Percentiles rank a stretch among this genome's conserved stretches.
Conservation (phyloP, 2,113 vertebrate species). For the Cyprinodon brontotheroides region DNA sequence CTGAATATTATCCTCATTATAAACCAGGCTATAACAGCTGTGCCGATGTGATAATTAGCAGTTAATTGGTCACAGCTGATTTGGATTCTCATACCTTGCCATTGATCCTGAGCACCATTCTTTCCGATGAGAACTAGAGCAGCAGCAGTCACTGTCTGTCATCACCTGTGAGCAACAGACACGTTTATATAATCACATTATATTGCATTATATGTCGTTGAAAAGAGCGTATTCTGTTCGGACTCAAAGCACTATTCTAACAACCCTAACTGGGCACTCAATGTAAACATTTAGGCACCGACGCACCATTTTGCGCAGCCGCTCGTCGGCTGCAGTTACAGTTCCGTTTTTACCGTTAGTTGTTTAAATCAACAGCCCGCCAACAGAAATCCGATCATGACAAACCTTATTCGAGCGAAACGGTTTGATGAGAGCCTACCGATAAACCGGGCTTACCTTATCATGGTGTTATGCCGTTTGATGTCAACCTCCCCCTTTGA, state of each 20-base stretch:
- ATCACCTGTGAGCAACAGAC: constrained; percentile 45
- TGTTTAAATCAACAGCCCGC: not conserved
- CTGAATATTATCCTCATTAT: not conserved
- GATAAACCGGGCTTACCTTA: constrained; percentile 32
- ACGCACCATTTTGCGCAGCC: constrained; percentile 18
- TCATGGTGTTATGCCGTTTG: constrained; percentile 10
- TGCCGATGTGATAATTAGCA: not conserved
- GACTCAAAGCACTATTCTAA: not conserved
- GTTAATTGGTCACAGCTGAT: not conserved
- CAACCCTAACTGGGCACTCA: not conserved
- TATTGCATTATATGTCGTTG: not conserved
- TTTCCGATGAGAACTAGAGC: constrained; percentile 49
- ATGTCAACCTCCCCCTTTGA: not conserved
- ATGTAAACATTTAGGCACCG: not conserved
- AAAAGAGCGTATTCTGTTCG: not conserved
- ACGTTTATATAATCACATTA: not conserved
- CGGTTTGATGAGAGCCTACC: rapidly evolving
- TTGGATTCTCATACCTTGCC: constrained; percentile 69
- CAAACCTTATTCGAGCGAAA: rapidly evolving
- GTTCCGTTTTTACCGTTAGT: too few species aligned
- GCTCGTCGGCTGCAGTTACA: not conserved
- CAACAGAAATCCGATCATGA: not conserved
- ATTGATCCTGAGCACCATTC: constrained; percentile 69
- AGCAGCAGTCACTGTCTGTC: constrained; percentile 29
- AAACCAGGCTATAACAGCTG: not conserved